Conservation (phyloP, 92 coral and sea anemone genomes). For the Nematostella vectensis region DNA sequence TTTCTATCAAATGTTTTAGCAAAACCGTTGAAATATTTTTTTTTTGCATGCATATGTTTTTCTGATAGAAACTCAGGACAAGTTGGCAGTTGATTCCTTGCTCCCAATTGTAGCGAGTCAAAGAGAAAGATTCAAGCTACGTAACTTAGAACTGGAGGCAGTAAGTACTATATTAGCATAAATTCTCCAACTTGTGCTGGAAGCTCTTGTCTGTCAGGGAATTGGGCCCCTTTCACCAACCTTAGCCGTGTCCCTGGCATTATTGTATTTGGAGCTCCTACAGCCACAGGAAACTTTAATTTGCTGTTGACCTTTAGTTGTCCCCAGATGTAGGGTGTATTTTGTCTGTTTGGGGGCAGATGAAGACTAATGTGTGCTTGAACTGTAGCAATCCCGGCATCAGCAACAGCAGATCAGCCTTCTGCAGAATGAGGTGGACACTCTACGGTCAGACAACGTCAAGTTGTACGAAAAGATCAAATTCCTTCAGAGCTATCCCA, state of each 20-base stretch:
- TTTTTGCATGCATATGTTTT: neutral
- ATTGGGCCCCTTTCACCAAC: too few species aligned
- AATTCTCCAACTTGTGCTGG: too few species aligned
- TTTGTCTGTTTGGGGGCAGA: too few species aligned
- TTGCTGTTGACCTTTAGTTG: too few species aligned
- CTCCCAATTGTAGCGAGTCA: slow-evolving; percentile 96
- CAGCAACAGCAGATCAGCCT: slow-evolving; percentile 89
- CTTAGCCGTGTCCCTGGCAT: too few species aligned
- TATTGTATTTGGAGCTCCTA: too few species aligned
- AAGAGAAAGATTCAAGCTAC: slow-evolving; percentile 81
- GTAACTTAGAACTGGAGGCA: slow-evolving; percentile 94
- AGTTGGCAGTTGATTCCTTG: slow-evolving; percentile 64
- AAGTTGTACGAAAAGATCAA: slow-evolving; percentile 93
- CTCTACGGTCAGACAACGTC: slow-evolving; percentile 86
- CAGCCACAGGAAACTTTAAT: too few species aligned
- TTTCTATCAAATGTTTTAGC: too few species aligned
- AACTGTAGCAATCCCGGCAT: slow-evolving; percentile 97
- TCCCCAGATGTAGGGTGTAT: too few species aligned
- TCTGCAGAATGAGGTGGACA: slow-evolving; percentile 89
- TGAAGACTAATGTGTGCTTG: too few species aligned
- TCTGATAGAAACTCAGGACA: slow-evolving; percentile 23
- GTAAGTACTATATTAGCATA: slow-evolving; percentile 45
- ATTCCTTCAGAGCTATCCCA: slow-evolving; percentile 92
- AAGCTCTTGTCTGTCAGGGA: too few species aligned
- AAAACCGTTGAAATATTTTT: too few species aligned